Evolutionary conservation across 2,797 vertebrate species (phyloP).

Genomic region (Taenioides sp.): DNA sequence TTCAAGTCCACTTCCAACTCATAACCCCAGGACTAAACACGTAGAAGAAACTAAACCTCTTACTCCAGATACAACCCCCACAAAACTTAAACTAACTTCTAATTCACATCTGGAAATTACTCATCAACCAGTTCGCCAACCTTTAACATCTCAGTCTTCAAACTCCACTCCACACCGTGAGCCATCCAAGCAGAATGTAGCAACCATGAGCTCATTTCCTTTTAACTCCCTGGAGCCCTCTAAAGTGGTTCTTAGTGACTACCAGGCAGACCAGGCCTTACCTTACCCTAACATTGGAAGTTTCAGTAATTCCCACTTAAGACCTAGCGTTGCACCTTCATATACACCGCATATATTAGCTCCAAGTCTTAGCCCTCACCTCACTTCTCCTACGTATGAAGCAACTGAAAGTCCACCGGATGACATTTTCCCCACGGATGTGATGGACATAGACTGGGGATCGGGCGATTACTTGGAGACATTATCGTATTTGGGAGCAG

Average conservation of each 20-base stretch:
- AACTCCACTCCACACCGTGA: conserved; percentile 31
- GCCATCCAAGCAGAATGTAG: conserved; percentile 24
- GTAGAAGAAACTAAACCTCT: conserved; percentile 35
- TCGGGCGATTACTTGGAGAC: conserved; percentile 89
- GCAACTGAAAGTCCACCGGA: conserved; percentile 72
- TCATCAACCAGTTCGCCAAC: conserved; percentile 20
- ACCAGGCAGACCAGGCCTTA: conserved; percentile 15
- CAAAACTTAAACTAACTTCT: conserved; percentile 30
- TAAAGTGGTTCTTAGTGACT: conserved; percentile 23
- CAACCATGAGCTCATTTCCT: conserved; percentile 31
- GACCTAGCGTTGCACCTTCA: conserved; percentile 48
- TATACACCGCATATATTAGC: conserved; percentile 43
- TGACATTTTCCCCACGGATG: conserved; percentile 73
- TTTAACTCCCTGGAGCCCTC: conserved; percentile 31
- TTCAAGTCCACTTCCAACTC: conserved; percentile 43
- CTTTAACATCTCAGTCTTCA: conserved; percentile 32
- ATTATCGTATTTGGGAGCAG: conserved; percentile 72
- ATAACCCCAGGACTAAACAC: conserved; percentile 30
- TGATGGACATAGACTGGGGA: conserved; percentile 81
- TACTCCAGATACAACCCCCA: conserved; percentile 31
- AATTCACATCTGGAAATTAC: conserved; percentile 26
- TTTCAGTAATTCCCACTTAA: conserved; percentile 35
- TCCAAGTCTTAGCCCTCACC: conserved; percentile 62
- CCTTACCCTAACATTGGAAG: conserved; percentile 13
- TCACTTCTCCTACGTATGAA: conserved; percentile 69